A percentile compares a stretch with the other conserved stretches of the same genome.
Evolutionary conservation across 2,888 invertebrate species (phyloP).

Genomic region (Platycnemis pennipes): DNA sequence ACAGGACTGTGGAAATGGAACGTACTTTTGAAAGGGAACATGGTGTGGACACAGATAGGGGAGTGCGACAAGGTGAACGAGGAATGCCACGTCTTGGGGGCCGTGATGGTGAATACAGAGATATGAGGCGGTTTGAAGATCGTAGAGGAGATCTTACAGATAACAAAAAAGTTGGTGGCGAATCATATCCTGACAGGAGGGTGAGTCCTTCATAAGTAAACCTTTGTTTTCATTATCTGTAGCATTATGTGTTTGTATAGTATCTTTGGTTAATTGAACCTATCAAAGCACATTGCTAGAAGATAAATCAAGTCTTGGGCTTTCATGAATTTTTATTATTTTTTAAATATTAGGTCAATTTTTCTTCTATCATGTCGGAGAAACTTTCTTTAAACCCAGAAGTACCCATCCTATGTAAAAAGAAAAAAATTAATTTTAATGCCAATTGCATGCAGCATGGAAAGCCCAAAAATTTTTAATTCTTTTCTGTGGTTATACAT

Average conservation of each 20-base stretch:
- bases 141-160: not conserved
- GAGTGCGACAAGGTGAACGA: conserved; percentile 34
- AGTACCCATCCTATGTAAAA: too few species aligned
- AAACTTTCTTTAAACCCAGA: too few species aligned
- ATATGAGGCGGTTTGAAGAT: conserved; percentile 35
- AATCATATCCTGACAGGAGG: conserved; percentile 56
- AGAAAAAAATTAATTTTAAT: too few species aligned
- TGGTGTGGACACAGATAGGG: conserved; percentile 2
- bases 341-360: too few species aligned
- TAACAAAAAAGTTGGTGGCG: not conserved
- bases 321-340: too few species aligned
- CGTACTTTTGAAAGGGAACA: conserved; percentile 42
- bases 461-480: too few species aligned
- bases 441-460: too few species aligned
- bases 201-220: not conserved
- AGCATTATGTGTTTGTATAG: not conserved
- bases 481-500: too few species aligned
- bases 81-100: not conserved
- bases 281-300: too few species aligned
- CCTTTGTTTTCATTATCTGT: not conserved
- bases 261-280: too few species aligned
- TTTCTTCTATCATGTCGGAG: too few species aligned
- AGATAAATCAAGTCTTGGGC: too few species aligned
- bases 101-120: conserved; percentile 33
- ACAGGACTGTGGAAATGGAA: conserved; percentile 2